Percentiles rank a stretch among this genome's conserved stretches.
phyloP scores from a whole-genome alignment of 2,113 vertebrate species.

The Columba livia region DNA sequence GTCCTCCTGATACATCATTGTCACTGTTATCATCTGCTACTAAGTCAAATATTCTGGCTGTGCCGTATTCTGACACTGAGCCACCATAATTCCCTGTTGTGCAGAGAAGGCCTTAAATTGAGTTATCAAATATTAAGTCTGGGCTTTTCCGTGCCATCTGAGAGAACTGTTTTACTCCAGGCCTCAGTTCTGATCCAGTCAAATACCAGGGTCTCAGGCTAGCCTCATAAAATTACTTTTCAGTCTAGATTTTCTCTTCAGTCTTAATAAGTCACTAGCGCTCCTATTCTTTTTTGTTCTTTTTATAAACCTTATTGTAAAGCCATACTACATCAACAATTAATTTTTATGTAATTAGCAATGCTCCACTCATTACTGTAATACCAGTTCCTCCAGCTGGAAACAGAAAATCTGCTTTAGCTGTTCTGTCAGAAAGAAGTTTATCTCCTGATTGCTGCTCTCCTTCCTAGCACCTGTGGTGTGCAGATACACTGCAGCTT shows the following conservation, averaged over 20 bases:
- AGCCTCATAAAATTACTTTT: background rate
- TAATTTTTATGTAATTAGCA: background rate
- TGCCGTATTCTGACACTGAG: background rate
- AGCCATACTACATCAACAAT: background rate
- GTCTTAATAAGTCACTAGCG: background rate
- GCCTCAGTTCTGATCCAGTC: background rate
- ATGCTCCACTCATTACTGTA: background rate
- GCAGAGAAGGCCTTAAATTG: background rate
- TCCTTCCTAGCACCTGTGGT: background rate
- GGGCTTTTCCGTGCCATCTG: background rate
- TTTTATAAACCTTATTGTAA: background rate
- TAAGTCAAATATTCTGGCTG: background rate
- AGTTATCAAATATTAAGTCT: background rate
- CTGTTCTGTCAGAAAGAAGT: background rate
- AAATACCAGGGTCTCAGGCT: background rate
- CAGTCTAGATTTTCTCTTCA: background rate
- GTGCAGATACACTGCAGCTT: background rate
- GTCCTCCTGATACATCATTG: background rate
- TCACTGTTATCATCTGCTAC: background rate
- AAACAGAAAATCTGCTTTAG: background rate
- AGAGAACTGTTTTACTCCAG: background rate
- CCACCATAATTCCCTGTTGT: background rate
- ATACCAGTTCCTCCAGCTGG: background rate
- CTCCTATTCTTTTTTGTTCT: background rate
- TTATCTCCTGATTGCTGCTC: background rate